Percentiles rank a stretch among this genome's conserved stretches.
phyloP scores from a whole-genome alignment of 35 echinoderm and acorn worm genomes.

The Strongylocentrotus purpuratus region DNA sequence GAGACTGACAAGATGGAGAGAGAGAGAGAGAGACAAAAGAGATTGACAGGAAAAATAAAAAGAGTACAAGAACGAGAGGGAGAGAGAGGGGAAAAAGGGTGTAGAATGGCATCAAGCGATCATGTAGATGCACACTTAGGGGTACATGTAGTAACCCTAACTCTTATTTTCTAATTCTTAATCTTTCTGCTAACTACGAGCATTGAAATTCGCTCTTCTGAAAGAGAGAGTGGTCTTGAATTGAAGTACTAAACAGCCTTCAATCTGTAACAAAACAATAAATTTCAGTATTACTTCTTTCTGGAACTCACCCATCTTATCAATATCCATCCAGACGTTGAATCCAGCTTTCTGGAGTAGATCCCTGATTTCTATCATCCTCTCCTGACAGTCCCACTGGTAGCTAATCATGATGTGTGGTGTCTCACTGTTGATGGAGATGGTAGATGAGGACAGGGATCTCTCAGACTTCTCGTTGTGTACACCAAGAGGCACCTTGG shows the following conservation, averaged over 20 bases:
- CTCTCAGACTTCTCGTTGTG: constrained; percentile 25
- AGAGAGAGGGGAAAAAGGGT: not conserved
- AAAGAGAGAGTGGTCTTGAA: too few species aligned
- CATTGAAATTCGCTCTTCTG: too few species aligned
- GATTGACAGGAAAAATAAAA: not conserved
- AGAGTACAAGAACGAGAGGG: not conserved
- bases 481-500: constrained; percentile 38
- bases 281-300: not conserved
- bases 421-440: not conserved
- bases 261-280: not conserved
- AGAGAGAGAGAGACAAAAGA: not conserved
- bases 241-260: not conserved
- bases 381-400: constrained; percentile 90
- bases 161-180: too few species aligned
- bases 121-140: too few species aligned
- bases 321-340: constrained; percentile 98
- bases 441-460: not conserved
- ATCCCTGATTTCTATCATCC: constrained; percentile 79
- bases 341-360: constrained; percentile 63
- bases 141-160: too few species aligned
- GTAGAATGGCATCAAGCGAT: not conserved
- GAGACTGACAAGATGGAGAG: not conserved
- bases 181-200: too few species aligned
- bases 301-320: constrained; percentile 79
- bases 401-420: constrained; percentile 98